Evolutionary conservation across 2,113 vertebrate genomes (phyloP), one percentile per base, ranked within the genome.

Genomic region (Bufo gargarizans): DNA sequence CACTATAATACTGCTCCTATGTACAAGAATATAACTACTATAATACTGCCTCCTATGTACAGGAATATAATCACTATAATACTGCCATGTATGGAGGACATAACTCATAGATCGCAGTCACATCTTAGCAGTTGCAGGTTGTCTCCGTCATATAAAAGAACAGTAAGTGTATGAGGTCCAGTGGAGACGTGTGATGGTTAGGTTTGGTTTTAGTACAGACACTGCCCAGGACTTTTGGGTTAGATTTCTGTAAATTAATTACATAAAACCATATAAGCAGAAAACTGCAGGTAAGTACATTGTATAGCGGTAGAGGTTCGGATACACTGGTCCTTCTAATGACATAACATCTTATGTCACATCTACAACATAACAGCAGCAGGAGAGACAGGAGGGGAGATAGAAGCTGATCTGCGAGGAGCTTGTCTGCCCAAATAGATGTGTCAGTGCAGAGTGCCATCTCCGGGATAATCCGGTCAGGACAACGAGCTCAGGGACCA

Each of bases 1-100:
- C 6, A 58, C 56, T 58, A 58, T 58, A 58, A 58, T 22, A 67
- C 63, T 67, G n/a, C 63, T 2, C 63, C 63, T 67, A 67, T 67
- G n/a, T 67, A 67, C 63, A 67, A 11, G 63, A 67, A 67, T 67
- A 67, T 67, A 67, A 67, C 63, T 67, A 22, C 63, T 67, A 67
- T 67, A 67, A 67, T 67, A 67, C 63, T 22, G 63, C 20, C 20
- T 33, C 33, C 33, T 33, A 33, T 33, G 33, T 33, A 33, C 33
- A 33, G 33, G 33, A 33, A 33, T 33, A 33, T 33, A 33, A 33
- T 33, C 33, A 33, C 33, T 33, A 33, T 33, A 33, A 33, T 33
- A 33, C 33, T 33, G 33, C 33, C 33, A 33, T 33, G 33, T 33
- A 33, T 33, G 33, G 33, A 33, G 33, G 33, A 33, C 33, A 33